Base-by-base conservation (phyloP, 2,888 invertebrate species). In the Amblyjoppa proteus region DNA sequence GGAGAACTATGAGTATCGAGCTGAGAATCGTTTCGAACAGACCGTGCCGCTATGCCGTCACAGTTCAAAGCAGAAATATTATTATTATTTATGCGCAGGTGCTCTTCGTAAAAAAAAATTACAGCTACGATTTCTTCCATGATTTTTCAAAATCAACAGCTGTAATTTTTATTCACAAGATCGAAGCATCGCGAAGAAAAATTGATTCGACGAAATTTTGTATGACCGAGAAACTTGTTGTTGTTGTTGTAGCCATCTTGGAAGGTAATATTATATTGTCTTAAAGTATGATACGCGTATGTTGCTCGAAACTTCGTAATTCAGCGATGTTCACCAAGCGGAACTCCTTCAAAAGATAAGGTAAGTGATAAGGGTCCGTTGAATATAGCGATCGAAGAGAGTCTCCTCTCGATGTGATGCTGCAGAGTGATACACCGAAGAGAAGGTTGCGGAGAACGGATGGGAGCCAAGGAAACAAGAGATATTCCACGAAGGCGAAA, bases 321-420 rank as follows among this genome's bases (percentile, higher is more conserved):
- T 64, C 16, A 7, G 16, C 64, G n/a, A 64, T 34, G 64, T 64
- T 64, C 16, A 31, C 34, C 64, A 31, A 78, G 84, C 82, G 81
- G 31, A 31, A 64, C 64, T 64, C 31, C 64, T 64, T 64, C 64
- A 34, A 34, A 64, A 73, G 73, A 81, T 82, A 86, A 88, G 82
- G 76, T 82, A 85, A 82, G 78, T 79, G 85, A 85, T 83, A 83
- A 85, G 79, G 83, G 87, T 87, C 87, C 83, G 86, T 87, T 83
- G 88, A 87, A 87, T 88, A 87, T 87, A 71, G 75, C 71, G 83
- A 81, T 83, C 80, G 87, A 81, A 80, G 81, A 81, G 74, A 73
- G 77, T 71, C 56, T 38, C 75, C 68, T 70, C 16, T 85, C 83
- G 84, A 76, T 80, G 71, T 11, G 86, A 88, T 86, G 53, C 68